A percentile compares a stretch with the other conserved stretches of the same genome.
Evolutionary conservation across 2,888 invertebrate genomes (phyloP).

Genomic region (Mesorhabditis belari): DNA sequence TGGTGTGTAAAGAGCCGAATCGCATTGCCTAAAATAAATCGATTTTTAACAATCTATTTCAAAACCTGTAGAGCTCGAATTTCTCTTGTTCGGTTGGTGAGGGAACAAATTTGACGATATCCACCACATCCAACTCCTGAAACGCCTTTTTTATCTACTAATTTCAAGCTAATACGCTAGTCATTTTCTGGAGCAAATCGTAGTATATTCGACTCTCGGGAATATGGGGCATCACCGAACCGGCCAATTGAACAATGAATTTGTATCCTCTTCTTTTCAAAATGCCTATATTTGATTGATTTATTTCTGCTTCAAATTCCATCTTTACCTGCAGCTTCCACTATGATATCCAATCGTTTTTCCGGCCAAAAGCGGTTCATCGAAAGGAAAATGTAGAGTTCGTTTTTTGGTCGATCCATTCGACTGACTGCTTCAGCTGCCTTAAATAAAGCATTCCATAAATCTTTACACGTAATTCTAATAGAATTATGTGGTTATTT

Average conservation of each 20-base stretch:
- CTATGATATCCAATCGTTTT: conserved; percentile 50
- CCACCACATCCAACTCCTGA: conserved; percentile 45
- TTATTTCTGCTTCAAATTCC: too few relatives aligned
- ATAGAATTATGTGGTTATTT: neutral
- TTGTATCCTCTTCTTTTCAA: conserved; percentile 35
- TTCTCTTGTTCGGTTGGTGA: conserved; percentile 56
- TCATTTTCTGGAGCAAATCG: conserved; percentile 53
- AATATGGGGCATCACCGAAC: conserved; percentile 57
- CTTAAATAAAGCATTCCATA: conserved; percentile 8
- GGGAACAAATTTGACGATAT: conserved; percentile 55
- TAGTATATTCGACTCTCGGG: conserved; percentile 56
- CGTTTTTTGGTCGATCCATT: conserved; percentile 29
- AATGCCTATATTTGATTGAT: conserved; percentile 26
- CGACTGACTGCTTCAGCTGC: conserved; percentile 28
- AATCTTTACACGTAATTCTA: neutral
- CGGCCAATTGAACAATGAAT: conserved; percentile 49
- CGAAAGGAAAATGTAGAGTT: conserved; percentile 44
- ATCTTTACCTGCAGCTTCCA: conserved; percentile 45
- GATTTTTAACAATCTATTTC: too few relatives aligned
- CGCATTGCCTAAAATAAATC: conserved; percentile 40
- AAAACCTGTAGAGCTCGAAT: conserved; percentile 51
- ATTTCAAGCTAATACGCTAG: conserved; percentile 28
- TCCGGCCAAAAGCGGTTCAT: conserved; percentile 53
- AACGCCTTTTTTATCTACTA: neutral
- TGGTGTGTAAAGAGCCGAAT: conserved; percentile 76